These are phyloP conservation scores for Gorsachius goisagi DNA, from an alignment of 2,113 vertebrate species.

Conservation along the genomic window DNA sequence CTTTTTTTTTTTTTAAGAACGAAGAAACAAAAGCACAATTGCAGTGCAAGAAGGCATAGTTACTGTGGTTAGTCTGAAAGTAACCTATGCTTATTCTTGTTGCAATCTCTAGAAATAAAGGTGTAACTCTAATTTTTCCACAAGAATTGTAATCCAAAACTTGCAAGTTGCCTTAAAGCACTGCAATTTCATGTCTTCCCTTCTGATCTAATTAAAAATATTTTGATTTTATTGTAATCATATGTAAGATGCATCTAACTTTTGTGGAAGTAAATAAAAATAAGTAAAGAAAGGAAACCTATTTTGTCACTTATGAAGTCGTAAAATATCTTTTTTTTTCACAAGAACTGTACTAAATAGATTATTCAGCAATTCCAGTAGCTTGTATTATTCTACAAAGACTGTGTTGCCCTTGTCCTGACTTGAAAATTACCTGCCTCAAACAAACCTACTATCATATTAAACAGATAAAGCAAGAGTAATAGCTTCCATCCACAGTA, in stretches of 20 bases:
- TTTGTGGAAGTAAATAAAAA: background rate
- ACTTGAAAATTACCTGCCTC: background rate
- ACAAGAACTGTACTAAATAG: background rate
- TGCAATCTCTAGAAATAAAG: background rate
- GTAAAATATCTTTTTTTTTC: background rate
- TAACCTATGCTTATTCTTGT: background rate
- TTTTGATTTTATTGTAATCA: background rate
- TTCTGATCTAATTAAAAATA: background rate
- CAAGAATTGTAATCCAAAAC: background rate
- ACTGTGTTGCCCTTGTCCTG: background rate
- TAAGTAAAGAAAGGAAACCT: background rate
- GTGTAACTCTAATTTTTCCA: background rate
- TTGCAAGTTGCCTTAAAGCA: background rate
- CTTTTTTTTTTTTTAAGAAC: background rate
- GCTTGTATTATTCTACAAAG: background rate
- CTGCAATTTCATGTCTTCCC: background rate
- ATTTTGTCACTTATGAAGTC: background rate
- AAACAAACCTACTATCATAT: background rate
- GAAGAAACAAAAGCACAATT: background rate
- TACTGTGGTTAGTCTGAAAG: background rate
- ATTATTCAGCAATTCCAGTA: background rate
- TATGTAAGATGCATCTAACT: background rate
- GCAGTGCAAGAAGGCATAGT: background rate
- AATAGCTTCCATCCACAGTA: background rate
- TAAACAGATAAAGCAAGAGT: background rate